A percentile compares a stretch with the other conserved stretches of the same genome.
Conservation (phyloP, 2,888 invertebrate species). For the Sceliomorpha sp. region DNA sequence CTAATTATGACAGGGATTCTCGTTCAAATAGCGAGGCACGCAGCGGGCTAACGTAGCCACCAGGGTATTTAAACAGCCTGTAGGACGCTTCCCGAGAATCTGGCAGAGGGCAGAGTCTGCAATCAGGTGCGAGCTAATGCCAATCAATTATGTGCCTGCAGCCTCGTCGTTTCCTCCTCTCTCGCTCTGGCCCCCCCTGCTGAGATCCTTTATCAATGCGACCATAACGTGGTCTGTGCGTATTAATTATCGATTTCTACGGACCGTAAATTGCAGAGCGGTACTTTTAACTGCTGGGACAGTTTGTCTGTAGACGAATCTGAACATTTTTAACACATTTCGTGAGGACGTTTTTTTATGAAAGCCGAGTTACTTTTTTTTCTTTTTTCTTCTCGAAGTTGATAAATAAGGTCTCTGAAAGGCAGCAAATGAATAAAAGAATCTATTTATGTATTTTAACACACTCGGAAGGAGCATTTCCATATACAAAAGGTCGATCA, state of each 20-base stretch:
- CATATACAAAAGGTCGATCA: too few relatives aligned
- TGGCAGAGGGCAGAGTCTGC: conserved; percentile 61
- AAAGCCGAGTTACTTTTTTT: too few relatives aligned
- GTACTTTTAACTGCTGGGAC: conserved; percentile 21
- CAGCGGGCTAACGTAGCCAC: conserved; percentile 45
- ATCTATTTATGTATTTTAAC: too few relatives aligned
- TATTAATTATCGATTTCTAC: conserved; percentile 69
- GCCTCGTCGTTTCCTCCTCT: conserved; percentile 50
- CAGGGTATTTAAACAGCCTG: conserved; percentile 64
- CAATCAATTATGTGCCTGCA: conserved; percentile 78
- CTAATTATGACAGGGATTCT: conserved; percentile 61
- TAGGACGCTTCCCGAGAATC: conserved; percentile 57
- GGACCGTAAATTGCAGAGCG: conserved; percentile 10
- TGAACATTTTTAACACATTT: too few relatives aligned
- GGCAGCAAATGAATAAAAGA: too few relatives aligned
- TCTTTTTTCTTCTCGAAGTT: too few relatives aligned
- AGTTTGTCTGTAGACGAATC: too few relatives aligned
- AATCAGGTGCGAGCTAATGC: conserved; percentile 77
- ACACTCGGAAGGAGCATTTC: too few relatives aligned
- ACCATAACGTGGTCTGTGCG: conserved; percentile 58
- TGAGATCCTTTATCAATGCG: conserved; percentile 63
- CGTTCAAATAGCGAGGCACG: conserved; percentile 58
- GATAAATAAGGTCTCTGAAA: too few relatives aligned
- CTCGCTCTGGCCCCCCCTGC: conserved; percentile 18
- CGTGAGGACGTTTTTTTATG: too few relatives aligned